Percentiles rank a stretch among this genome's conserved stretches.
phyloP scores from a whole-genome alignment of 2,113 vertebrate species.

The Drymodes brunneopygia region DNA sequence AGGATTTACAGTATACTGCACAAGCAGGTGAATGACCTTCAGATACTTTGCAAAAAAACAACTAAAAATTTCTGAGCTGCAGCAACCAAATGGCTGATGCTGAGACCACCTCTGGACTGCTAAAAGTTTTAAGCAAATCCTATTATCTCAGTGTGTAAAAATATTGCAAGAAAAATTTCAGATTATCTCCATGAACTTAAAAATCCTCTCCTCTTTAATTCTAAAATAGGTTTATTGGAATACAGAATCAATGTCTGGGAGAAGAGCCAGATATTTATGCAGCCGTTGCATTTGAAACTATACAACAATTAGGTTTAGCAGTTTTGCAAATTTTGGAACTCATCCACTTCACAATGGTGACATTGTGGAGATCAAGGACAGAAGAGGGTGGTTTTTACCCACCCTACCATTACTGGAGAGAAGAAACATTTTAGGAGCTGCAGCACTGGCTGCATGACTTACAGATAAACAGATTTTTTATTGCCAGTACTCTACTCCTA shows the following conservation, averaged over 20 bases:
- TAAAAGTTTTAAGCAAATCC: neutral
- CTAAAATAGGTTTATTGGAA: neutral
- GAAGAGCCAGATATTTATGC: slow-evolving; percentile 38
- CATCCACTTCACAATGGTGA: neutral
- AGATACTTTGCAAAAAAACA: slow-evolving; percentile 5
- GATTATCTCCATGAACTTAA: neutral
- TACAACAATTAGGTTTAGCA: neutral
- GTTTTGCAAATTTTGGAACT: neutral
- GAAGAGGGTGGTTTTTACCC: neutral
- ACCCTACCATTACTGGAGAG: neutral
- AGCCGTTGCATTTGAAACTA: neutral
- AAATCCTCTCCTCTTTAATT: neutral
- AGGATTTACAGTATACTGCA: neutral
- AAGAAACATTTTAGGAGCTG: neutral
- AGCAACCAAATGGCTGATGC: neutral
- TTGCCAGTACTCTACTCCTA: neutral
- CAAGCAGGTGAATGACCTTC: slow-evolving; percentile 31
- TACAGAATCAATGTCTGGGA: slow-evolving; percentile 4
- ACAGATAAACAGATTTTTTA: neutral
- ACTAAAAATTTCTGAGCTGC: neutral
- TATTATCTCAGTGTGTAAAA: neutral
- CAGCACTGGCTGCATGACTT: neutral
- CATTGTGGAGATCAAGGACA: slow-evolving; percentile 21
- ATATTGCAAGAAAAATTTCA: neutral
- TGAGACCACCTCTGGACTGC: neutral